Conservation (phyloP, 2,113 vertebrate species). For the Cephalopterus ornatus region DNA sequence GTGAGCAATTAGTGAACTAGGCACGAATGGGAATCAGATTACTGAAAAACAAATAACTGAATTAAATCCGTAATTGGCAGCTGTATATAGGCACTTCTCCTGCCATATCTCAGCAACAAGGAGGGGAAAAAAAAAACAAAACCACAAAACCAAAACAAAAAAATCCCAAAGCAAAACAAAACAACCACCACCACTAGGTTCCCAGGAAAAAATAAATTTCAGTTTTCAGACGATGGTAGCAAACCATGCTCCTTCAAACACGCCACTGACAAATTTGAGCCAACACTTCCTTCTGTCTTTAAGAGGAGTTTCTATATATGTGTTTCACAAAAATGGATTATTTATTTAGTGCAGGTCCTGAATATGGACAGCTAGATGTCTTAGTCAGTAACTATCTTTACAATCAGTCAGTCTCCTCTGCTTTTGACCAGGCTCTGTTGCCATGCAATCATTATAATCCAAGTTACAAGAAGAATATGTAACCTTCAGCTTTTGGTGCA, state of each 20-base stretch:
- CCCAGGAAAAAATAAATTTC: not conserved
- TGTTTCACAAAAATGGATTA: not conserved
- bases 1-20: not conserved
- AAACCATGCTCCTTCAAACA: not conserved
- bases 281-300: not conserved
- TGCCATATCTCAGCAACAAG: not conserved
- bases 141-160: not conserved
- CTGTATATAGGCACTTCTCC: not conserved
- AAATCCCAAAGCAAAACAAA: not conserved
- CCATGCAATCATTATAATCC: not conserved
- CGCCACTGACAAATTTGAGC: not conserved
- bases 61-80: not conserved
- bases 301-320: not conserved
- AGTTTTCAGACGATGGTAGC: not conserved
- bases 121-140: not conserved
- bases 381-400: not conserved
- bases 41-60: constrained; percentile 9
- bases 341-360: not conserved
- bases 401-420: not conserved
- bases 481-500: not conserved
- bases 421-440: not conserved
- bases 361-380: not conserved
- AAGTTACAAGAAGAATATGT: not conserved
- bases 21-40: constrained; percentile 2
- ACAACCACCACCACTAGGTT: not conserved